These are phyloP conservation scores for Cecropterus lyciades DNA, from an alignment of 1,140 invertebrate species.

Conservation along the genomic window DNA sequence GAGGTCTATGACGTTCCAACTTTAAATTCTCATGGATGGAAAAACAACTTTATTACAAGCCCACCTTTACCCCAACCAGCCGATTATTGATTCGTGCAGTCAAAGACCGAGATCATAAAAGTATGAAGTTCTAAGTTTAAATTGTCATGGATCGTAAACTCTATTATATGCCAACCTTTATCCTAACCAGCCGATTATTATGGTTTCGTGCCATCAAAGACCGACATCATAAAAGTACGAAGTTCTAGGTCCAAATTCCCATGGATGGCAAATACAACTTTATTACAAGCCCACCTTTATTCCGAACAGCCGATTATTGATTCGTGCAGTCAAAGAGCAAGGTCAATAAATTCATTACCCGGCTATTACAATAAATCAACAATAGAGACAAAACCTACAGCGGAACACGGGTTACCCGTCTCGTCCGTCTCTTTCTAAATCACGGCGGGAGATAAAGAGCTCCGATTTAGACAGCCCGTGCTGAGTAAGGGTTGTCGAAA, in stretches of 20 bases:
- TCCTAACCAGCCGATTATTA: conserved; percentile 14
- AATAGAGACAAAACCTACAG: conserved; percentile 32
- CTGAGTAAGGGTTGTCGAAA: conserved; percentile 14
- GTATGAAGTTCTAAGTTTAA: no score
- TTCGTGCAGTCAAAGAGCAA: conserved; percentile 22
- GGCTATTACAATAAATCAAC: conserved; percentile 33
- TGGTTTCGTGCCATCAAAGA: conserved; percentile 29
- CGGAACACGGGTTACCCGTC: conserved; percentile 33
- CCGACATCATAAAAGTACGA: neutral
- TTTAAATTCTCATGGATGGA: neutral
- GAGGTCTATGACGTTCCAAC: neutral
- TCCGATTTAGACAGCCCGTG: conserved; percentile 15
- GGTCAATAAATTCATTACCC: conserved; percentile 27
- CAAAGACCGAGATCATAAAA: neutral
- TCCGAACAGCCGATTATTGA: conserved; percentile 15
- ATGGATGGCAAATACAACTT: conserved; percentile 9
- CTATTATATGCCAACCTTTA: conserved; percentile 2
- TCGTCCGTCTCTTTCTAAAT: conserved; percentile 25
- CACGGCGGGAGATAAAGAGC: conserved; percentile 31
- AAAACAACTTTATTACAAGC: no score
- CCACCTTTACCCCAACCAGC: conserved; percentile 5
- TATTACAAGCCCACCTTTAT: conserved; percentile 7
- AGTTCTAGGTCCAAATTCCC: no score
- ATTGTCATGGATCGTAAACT: neutral
- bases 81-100: conserved; percentile 23